Base-by-base conservation (phyloP, 37 sponge, comb jelly and placozoan genomes). In the Chondrosia reniformis region DNA sequence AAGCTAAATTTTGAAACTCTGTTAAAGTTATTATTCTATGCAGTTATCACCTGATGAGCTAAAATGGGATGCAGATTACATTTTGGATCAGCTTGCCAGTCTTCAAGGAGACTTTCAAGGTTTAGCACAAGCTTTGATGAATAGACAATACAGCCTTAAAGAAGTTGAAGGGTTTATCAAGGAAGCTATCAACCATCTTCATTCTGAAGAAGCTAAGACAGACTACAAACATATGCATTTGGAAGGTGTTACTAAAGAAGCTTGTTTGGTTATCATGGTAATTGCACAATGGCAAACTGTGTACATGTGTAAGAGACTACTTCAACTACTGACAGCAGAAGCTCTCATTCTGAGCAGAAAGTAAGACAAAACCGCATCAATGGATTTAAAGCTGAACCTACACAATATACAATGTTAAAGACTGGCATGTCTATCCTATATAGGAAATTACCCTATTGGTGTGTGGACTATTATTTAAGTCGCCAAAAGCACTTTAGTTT, bases 281-380 rank as follows among this genome's bases (percentile, higher is more conserved):
- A 64, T 80, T n/a, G 75, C 83, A 33, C 81, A 81, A 43, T 83
- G 74, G 65, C 55, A 80, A 34, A 76, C 80, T 15, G 13, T 36
- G 46, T 80, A 80, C 52, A 67, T 84, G 69, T 72, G 58, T 43
- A 67, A 65, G 56, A 39, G 76, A 24, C 80, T 88, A 28, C 74
- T 88, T 33, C 80, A 88, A 30, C 73, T 88, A 5, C 45, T 77
- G 67, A 72, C 80, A 36, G 84, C 89, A 28, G 89, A 88, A 41
- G 89, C 80, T 28, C 80, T 88, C 7, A 77, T 71, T 4, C 41
- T 75, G 12, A 22, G 57, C 65, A 59, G 65, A 61, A 62, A 58
- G 63, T 58, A n/a, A n/a, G n/a, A n/a, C n/a, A n/a, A n/a, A n/a
- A n/a, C n/a, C n/a, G n/a, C n/a, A n/a, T n/a, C n/a, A n/a, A n/a